Evolutionary conservation across 2,797 vertebrate species (phyloP), one percentile per base, ranked within the genome.

Genomic region (Vespertilio murinus): DNA sequence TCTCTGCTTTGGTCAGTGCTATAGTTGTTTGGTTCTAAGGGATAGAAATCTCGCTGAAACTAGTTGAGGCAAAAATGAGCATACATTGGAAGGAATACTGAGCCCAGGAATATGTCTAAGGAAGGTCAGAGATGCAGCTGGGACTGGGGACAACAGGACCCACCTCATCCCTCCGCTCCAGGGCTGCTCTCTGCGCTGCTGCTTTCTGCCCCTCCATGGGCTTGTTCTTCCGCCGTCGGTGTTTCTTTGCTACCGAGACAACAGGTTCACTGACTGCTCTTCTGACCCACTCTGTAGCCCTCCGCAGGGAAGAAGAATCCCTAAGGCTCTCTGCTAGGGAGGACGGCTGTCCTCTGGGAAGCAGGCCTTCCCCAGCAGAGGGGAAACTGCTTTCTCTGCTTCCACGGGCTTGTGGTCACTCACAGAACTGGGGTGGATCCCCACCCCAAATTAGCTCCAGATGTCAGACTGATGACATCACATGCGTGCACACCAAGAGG

Each of bases 1-100:
- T 45, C 23, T 85, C 45, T 67, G 9, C 73, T 83, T 77, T 35
- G 17, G 12, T 81, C 73, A 22, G 17, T 56, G 20, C 49, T 79
- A 3, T 79, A n/a, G 25, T 65, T 30, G 23, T 94, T 77, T 73
- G 30, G 8, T 70, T 82, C 2, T 69, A 70, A 90, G 22, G 82
- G 35, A 65, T 54, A 80, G 84, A 96, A 93, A 25, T 61, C 38
- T 93, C 47, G 74, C 18, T 56, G n/a, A 94, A 91, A 73, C 8
- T 77, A n/a, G 1, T 25, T 79, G 23, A 88, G n/a, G n/a, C 35
- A 87, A 64, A 82, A 73, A 59, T 33, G 52, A 54, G 23, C 49
- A 20, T 61, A n/a, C 28, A 11, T 71, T 52, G 30, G n/a, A 71
- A 71, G 23, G 33, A 79, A 78, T 25, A 35, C 49, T 25, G 49